phyloP scores from a whole-genome alignment of 2,888 invertebrate species.

The Sesia bembeciformis region DNA sequence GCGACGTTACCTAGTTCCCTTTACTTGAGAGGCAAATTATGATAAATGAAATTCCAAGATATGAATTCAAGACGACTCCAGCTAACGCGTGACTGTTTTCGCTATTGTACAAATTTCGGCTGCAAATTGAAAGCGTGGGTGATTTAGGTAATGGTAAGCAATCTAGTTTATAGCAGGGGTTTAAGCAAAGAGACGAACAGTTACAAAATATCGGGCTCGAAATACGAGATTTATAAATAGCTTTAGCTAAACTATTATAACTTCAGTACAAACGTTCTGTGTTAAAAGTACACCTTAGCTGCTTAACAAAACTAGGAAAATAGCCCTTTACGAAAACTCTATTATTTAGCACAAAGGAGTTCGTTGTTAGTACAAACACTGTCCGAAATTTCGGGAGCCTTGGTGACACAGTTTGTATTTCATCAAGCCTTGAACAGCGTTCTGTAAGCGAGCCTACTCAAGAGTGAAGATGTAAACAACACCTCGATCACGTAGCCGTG shows the following conservation, averaged over 20 bases:
- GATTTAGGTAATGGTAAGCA: too few species aligned
- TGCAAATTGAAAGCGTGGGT: not conserved
- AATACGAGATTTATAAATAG: too few species aligned
- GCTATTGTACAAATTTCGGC: not conserved
- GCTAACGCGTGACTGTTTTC: not conserved
- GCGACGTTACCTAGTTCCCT: constrained; percentile 55
- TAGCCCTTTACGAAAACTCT: not conserved
- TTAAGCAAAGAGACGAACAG: too few species aligned
- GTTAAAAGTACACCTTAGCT: too few species aligned
- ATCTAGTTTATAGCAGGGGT: too few species aligned
- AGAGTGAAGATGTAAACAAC: constrained; percentile 40
- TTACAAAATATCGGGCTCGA: too few species aligned
- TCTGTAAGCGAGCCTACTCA: constrained; percentile 23
- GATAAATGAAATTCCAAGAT: constrained; percentile 49
- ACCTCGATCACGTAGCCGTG: constrained; percentile 32
- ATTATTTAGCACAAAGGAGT: constrained; percentile 28
- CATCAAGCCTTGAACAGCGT: constrained; percentile 56
- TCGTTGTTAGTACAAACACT: constrained; percentile 50
- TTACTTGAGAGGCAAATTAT: constrained; percentile 57
- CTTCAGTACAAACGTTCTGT: too few species aligned
- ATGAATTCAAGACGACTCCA: constrained; percentile 8
- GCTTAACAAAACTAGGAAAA: too few species aligned
- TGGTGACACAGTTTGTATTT: constrained; percentile 67
- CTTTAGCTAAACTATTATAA: too few species aligned
- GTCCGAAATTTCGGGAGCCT: constrained; percentile 52